Evolutionary conservation across 1,140 invertebrate species (phyloP).

Genomic region (Cydia fagiglandana): DNA sequence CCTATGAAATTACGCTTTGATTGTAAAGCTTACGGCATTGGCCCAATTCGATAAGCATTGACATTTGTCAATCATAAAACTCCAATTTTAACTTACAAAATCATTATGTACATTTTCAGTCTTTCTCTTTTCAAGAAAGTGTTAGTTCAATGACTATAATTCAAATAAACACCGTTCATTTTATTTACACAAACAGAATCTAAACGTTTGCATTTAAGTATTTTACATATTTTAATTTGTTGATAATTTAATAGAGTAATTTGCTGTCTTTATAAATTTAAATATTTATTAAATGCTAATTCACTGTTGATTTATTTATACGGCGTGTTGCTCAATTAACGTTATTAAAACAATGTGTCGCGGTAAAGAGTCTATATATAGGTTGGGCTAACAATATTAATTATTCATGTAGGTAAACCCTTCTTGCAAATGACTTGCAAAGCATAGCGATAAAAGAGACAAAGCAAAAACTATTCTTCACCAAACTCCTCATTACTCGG

Average conservation of each 20-base stretch:
- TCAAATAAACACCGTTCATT: not conserved
- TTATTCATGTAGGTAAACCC: constrained; percentile 33
- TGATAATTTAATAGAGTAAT: constrained; percentile 1
- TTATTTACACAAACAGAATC: not conserved
- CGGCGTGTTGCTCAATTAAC: not conserved
- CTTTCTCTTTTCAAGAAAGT: not conserved
- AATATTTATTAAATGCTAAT: not conserved
- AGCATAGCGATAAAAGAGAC: not conserved
- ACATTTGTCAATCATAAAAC: too few species aligned
- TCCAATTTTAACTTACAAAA: too few species aligned
- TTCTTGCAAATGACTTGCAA: constrained; percentile 30
- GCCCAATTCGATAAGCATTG: too few species aligned
- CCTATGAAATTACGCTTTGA: too few species aligned
- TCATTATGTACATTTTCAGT: too few species aligned
- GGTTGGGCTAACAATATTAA: not conserved
- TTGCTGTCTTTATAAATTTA: not conserved
- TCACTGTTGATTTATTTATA: not conserved
- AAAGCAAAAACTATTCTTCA: constrained; percentile 39
- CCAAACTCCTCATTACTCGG: constrained; percentile 43
- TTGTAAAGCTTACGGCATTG: too few species aligned
- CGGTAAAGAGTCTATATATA: constrained; percentile 38
- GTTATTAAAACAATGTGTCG: constrained; percentile 24
- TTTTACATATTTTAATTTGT: not conserved
- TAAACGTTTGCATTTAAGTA: not conserved
- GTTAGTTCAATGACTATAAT: not conserved